Conservation (phyloP, 2,113 vertebrate genomes). For the Paracanthobrama guichenoti region DNA sequence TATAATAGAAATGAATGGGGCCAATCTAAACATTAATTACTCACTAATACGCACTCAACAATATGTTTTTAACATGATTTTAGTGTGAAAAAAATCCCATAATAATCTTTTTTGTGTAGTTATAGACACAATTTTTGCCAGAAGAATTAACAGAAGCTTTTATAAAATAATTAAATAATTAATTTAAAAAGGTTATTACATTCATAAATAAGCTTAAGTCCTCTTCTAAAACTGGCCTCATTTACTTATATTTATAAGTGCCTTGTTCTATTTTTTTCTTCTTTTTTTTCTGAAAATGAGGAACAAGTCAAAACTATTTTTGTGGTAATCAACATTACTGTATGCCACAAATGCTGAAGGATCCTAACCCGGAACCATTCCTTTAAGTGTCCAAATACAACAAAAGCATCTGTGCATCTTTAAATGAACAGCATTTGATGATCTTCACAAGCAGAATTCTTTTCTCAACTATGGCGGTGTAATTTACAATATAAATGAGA, state of each 20-base stretch:
- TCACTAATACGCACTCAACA: neutral
- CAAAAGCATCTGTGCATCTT: neutral
- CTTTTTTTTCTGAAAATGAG: neutral
- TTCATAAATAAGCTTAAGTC: neutral
- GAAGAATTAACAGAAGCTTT: neutral
- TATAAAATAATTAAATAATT: neutral
- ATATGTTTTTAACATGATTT: neutral
- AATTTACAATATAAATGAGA: constrained; percentile 13
- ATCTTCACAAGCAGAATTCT: neutral
- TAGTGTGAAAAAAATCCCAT: neutral
- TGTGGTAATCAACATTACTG: neutral
- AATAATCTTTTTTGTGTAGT: neutral
- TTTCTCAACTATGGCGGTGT: neutral
- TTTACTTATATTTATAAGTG: neutral
- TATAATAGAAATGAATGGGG: neutral
- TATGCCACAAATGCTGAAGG: neutral
- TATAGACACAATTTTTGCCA: neutral
- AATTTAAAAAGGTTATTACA: too few species aligned
- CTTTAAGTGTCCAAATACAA: neutral
- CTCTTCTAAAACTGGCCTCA: neutral
- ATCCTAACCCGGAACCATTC: neutral
- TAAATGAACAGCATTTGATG: neutral
- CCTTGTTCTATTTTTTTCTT: neutral
- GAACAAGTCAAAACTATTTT: neutral
- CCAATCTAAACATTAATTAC: neutral